phyloP scores from a whole-genome alignment of 2,888 invertebrate genomes.

The Tanytarsus gracilentus region DNA sequence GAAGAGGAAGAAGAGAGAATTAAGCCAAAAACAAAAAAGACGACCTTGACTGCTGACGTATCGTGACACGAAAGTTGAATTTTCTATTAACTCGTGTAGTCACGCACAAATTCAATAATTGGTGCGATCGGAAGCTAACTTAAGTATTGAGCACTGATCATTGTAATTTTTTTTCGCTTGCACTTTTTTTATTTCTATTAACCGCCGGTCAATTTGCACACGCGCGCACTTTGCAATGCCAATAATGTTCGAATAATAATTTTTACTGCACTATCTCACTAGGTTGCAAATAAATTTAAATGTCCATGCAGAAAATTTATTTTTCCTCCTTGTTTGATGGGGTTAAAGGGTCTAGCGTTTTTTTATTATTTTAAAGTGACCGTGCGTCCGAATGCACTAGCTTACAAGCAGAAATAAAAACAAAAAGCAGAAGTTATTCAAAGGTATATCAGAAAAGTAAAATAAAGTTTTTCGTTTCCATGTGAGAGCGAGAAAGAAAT shows the following conservation, averaged over 20 bases:
- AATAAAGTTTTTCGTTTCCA: too few species aligned
- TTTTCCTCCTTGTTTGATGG: not conserved
- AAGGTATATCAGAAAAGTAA: too few species aligned
- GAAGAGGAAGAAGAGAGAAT: conserved; percentile 1
- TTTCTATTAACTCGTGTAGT: conserved; percentile 21
- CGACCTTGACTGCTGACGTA: conserved; percentile 25
- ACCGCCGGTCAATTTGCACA: conserved; percentile 1
- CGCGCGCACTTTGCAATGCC: not conserved
- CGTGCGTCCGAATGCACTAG: conserved; percentile 20
- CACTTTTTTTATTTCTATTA: not conserved
- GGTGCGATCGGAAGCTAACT: conserved; percentile 20
- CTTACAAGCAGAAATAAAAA: conserved; percentile 22
- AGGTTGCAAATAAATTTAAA: conserved; percentile 4
- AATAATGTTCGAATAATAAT: not conserved
- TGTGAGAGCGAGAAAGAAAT: too few species aligned
- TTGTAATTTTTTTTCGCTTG: not conserved
- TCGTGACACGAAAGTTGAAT: conserved; percentile 27
- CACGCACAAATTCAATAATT: conserved; percentile 28
- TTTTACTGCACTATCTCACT: not conserved
- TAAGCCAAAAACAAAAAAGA: conserved; percentile 21
- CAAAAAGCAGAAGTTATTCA: too few species aligned
- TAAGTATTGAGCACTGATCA: conserved; percentile 14
- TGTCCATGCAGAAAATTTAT: conserved; percentile 6
- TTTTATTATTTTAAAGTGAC: not conserved
- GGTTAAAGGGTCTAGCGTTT: too few species aligned